Conservation (phyloP, 2,888 invertebrate species). For the Eupelmus urozonus region DNA sequence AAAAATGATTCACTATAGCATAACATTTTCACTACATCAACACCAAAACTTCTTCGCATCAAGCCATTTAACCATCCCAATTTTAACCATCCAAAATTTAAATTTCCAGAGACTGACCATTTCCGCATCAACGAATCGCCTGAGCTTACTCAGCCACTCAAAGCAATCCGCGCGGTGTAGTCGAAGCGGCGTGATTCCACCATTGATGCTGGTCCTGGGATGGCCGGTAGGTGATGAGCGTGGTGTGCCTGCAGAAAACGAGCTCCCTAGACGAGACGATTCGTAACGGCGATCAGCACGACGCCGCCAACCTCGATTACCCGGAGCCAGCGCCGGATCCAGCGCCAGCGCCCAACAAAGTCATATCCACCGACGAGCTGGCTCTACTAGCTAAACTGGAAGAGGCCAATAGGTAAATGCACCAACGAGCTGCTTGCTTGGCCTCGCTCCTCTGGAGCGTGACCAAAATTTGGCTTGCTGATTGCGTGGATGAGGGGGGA, state of each 20-base stretch:
- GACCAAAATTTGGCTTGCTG: no score
- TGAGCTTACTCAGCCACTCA: no score
- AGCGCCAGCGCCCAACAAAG: conserved; percentile 31
- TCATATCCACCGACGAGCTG: conserved; percentile 84
- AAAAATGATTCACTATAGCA: no score
- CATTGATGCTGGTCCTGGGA: conserved; percentile 30
- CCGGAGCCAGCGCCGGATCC: conserved; percentile 17
- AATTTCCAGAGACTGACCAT: neutral
- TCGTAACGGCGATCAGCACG: conserved; percentile 49
- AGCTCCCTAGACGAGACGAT: conserved; percentile 47
- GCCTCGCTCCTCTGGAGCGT: no score
- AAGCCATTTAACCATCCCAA: no score
- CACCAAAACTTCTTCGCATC: no score
- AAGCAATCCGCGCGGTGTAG: neutral
- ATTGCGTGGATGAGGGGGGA: no score
- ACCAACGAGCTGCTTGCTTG: no score
- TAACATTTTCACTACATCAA: no score
- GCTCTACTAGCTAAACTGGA: conserved; percentile 96
- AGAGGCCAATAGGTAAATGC: conserved; percentile 88
- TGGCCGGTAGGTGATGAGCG: conserved; percentile 59
- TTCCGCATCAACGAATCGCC: no score
- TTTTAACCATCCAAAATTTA: no score
- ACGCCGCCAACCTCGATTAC: conserved; percentile 26
- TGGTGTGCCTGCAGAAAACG: conserved; percentile 53
- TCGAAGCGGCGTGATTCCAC: neutral